Evolutionary conservation across 2,888 invertebrate genomes (phyloP), one percentile per base, ranked within the genome.

Genomic region (Aethes cnicana): DNA sequence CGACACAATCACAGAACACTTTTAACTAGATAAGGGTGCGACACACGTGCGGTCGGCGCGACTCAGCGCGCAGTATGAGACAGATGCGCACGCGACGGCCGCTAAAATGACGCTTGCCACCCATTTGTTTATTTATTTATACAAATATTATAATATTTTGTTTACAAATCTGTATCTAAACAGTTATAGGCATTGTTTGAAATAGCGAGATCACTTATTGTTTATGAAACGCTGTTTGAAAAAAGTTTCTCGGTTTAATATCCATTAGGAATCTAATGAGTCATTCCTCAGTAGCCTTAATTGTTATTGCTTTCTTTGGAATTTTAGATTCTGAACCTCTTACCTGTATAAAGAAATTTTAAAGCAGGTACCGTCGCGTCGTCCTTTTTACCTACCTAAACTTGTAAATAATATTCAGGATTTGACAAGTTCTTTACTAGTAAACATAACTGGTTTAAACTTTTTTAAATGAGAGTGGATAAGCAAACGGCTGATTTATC

Each of bases 31-130:
- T 46, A 48, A 57, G 59, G 52, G 47, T 41, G 21, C 47, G 48
- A 53, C 56, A 56, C 61, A 61, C 63, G 63, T 58, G 64, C 58
- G 53, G 17, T 25, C 20, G 26, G 20, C 35, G 52, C 41, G 41
- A 41, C 35, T 43, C 37, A 14, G 11, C 25, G 53, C 56, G 47
- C 42, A 55, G 55, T 55, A 47, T 55, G 50, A 43, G 46, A 50
- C 41, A 52, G 52, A 56, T 55, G 47, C 48, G 56, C 62, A 62
- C 63, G 66, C 58, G 64, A n/a, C 62, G 57, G 47, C 43, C 50
- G 46, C 56, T 68, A 68, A 64, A 63, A 66, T 65, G 64, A 47
- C 57, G 64, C 61, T 28, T 11, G 23, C 43, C 28, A 42, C 28
- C 43, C 28, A 23, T 21, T 44, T 7, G 16, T 11, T 18, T 12